Evolutionary conservation across 2,888 invertebrate genomes (phyloP).

Genomic region (Leptura quadrifasciata): DNA sequence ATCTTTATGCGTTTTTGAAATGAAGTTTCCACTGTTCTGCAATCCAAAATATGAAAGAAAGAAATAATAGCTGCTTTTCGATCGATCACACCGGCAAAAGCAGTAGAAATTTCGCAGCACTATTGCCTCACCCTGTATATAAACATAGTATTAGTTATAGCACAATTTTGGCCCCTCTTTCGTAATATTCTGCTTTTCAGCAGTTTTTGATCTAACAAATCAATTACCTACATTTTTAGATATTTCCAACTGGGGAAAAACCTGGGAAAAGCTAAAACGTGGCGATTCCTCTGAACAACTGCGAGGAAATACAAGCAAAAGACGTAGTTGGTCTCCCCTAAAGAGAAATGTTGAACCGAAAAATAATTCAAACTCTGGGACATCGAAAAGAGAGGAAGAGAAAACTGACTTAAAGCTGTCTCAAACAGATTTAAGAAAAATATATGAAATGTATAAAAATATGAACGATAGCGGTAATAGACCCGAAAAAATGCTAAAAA

Average conservation of each 20-base stretch:
- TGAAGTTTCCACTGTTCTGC: no score
- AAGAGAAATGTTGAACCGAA: slow-evolving; percentile 59
- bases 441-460: slow-evolving; percentile 65
- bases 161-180: no score
- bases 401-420: slow-evolving; percentile 54
- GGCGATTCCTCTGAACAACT: slow-evolving; percentile 77
- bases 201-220: no score
- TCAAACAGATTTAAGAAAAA: slow-evolving; percentile 62
- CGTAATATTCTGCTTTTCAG: no score
- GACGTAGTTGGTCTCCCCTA: slow-evolving; percentile 74
- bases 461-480: slow-evolving; percentile 47
- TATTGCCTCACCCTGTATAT: no score
- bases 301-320: slow-evolving; percentile 55
- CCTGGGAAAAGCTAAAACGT: slow-evolving; percentile 78
- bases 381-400: slow-evolving; percentile 42
- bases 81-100: no score
- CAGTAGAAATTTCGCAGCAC: no score
- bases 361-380: slow-evolving; percentile 54
- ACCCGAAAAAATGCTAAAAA: slow-evolving; percentile 53
- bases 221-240: slow-evolving; percentile 74
- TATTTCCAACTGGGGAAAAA: slow-evolving; percentile 77
- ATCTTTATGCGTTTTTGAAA: no score
- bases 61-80: no score
- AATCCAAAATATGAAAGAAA: no score
- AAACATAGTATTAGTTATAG: no score